Conservation (phyloP, 2,888 invertebrate species). For the Oeneis ivallda region DNA sequence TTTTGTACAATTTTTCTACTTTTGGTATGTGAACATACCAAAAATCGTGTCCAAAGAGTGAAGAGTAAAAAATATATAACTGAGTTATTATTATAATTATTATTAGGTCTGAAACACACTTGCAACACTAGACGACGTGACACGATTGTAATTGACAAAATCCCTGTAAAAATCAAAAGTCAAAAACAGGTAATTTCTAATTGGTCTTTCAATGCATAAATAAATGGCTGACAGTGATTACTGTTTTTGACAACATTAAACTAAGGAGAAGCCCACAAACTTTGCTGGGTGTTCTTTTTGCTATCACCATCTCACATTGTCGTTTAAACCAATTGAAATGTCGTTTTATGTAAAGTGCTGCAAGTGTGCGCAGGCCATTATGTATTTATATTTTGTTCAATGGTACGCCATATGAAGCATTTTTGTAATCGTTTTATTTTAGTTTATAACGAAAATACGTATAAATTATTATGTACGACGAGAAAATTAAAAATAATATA, state of each 20-base stretch:
- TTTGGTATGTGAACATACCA: slow-evolving; percentile 58
- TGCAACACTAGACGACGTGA: neutral
- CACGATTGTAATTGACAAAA: too few relatives aligned
- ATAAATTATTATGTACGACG: slow-evolving; percentile 8
- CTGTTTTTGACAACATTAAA: too few relatives aligned
- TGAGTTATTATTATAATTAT: slow-evolving; percentile 37
- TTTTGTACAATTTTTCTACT: slow-evolving; percentile 33
- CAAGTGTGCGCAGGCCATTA: slow-evolving; percentile 33
- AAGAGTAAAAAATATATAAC: slow-evolving; percentile 25
- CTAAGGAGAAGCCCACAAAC: too few relatives aligned
- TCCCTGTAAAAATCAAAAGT: too few relatives aligned
- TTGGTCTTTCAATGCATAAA: too few relatives aligned
- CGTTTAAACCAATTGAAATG: too few relatives aligned
- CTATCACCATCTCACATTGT: too few relatives aligned
- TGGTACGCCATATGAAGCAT: slow-evolving; percentile 54
- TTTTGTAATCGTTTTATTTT: slow-evolving; percentile 22
- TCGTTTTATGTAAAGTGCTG: neutral
- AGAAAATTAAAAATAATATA: neutral
- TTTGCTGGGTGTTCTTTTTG: too few relatives aligned
- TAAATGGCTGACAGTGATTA: too few relatives aligned
- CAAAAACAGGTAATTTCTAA: too few relatives aligned
- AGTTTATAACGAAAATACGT: slow-evolving; percentile 13
- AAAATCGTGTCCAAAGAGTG: slow-evolving; percentile 74
- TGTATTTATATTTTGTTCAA: slow-evolving; percentile 63
- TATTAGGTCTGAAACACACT: neutral